These are phyloP conservation scores for Ganaspis sp. DNA, from an alignment of 1,140 invertebrate species.

Conservation along the genomic window DNA sequence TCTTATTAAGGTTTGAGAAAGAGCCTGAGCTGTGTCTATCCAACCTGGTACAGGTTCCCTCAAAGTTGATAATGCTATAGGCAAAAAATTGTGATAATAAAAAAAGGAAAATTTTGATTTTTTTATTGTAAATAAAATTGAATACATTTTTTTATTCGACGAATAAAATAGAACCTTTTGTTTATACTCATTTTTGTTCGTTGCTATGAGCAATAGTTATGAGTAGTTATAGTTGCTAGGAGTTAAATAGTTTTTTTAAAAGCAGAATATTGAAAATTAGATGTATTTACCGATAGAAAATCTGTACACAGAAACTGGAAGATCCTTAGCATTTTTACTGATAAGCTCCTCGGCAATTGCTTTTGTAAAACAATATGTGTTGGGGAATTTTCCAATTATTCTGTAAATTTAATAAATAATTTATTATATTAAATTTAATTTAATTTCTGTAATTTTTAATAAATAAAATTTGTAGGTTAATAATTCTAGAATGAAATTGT, in stretches of 20 bases:
- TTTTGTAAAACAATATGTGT: too few relatives aligned
- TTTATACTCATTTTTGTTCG: too few relatives aligned
- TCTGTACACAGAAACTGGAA: conserved; percentile 82
- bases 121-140: not conserved
- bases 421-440: conserved; percentile 6
- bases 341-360: conserved; percentile 82
- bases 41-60: conserved; percentile 77
- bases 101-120: not conserved
- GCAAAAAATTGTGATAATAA: not conserved
- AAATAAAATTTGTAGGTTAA: too few relatives aligned
- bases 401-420: conserved; percentile 65
- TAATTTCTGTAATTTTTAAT: conserved; percentile 3
- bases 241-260: too few relatives aligned
- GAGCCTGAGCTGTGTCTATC: conserved; percentile 84
- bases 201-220: too few relatives aligned
- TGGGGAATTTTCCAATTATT: conserved; percentile 81
- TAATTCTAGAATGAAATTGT: too few relatives aligned
- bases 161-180: too few relatives aligned
- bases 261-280: not conserved
- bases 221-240: too few relatives aligned
- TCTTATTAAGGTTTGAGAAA: conserved; percentile 75
- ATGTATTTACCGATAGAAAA: conserved; percentile 79
- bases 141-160: too few relatives aligned
- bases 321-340: conserved; percentile 71
- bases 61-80: conserved; percentile 63